A percentile compares a stretch with the other conserved stretches of the same genome.
Evolutionary conservation across 2,888 invertebrate genomes (phyloP).

Genomic region (Heterodera filipjevi): DNA sequence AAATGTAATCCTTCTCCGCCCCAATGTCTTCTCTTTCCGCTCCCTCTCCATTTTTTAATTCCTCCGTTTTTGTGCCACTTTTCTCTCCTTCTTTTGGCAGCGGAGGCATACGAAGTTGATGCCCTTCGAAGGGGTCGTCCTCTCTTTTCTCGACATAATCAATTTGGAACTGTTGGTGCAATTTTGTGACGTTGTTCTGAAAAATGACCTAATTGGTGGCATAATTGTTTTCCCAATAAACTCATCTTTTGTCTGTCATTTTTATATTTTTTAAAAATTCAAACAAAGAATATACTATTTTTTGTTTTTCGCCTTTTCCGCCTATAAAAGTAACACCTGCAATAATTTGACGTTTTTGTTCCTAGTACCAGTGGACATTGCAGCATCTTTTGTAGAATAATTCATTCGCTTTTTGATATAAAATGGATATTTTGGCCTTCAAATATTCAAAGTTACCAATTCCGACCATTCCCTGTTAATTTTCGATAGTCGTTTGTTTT

Average conservation of each 20-base stretch:
- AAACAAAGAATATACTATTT: too few relatives aligned
- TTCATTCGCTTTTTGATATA: background rate
- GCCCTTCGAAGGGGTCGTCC: background rate
- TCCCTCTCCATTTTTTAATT: background rate
- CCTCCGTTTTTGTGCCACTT: background rate
- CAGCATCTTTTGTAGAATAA: background rate
- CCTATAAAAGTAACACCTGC: too few relatives aligned
- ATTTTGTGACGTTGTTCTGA: background rate
- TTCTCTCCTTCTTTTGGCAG: background rate
- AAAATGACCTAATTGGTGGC: background rate
- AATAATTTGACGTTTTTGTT: too few relatives aligned
- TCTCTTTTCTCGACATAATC: background rate
- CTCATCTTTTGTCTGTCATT: too few relatives aligned
- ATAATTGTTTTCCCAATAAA: too few relatives aligned
- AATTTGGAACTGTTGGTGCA: background rate
- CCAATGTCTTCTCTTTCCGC: slow-evolving; percentile 3
- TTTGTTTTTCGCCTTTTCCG: too few relatives aligned
- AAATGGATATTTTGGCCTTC: background rate
- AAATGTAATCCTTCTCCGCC: slow-evolving; percentile 16
- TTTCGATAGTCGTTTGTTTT: background rate
- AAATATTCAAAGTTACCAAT: background rate
- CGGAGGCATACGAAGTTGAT: background rate
- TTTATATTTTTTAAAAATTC: too few relatives aligned
- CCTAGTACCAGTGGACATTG: background rate
- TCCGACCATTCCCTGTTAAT: background rate